These are phyloP conservation scores for Pogonophryne albipinna DNA, from an alignment of 2,797 vertebrate species.

Conservation along the genomic window DNA sequence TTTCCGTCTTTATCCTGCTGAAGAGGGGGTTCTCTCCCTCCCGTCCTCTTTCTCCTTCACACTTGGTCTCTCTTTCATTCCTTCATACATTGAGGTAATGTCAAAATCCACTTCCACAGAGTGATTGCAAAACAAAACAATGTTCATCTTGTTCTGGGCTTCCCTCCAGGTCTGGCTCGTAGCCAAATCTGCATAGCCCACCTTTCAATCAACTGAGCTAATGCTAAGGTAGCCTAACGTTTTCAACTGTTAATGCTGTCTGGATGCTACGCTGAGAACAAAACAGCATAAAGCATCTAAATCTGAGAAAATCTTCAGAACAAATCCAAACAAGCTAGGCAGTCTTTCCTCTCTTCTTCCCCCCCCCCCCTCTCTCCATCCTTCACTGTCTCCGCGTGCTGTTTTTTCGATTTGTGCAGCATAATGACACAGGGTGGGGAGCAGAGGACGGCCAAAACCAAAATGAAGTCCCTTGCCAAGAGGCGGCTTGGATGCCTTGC, in stretches of 20 bases:
- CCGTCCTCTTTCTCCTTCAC: constrained; percentile 30
- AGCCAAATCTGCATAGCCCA: constrained; percentile 60
- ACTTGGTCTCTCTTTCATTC: constrained; percentile 35
- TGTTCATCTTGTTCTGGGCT: constrained; percentile 82
- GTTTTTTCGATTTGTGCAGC: constrained; percentile 90
- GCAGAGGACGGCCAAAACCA: constrained; percentile 91
- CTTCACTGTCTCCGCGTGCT: constrained; percentile 58
- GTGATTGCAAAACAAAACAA: constrained; percentile 77
- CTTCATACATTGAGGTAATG: constrained; percentile 68
- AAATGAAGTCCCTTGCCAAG: constrained; percentile 90
- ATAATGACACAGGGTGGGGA: constrained; percentile 95
- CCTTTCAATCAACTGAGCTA: constrained; percentile 49
- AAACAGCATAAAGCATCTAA: constrained; percentile 14
- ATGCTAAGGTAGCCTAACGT: constrained; percentile 44
- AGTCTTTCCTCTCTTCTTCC: constrained; percentile 33
- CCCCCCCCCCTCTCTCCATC: constrained; percentile 34
- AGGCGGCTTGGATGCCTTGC: constrained; percentile 88
- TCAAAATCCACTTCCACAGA: constrained; percentile 75
- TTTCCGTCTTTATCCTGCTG: constrained; percentile 61
- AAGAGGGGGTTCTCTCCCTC: constrained; percentile 20
- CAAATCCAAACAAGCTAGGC: constrained; percentile 31
- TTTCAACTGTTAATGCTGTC: constrained; percentile 22
- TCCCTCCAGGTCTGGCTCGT: constrained; percentile 65
- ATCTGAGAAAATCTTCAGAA: constrained; percentile 12
- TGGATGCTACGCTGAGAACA: constrained; percentile 5